Conservation (phyloP, 2,113 vertebrate species). For the Epinephelus fuscoguttatus region DNA sequence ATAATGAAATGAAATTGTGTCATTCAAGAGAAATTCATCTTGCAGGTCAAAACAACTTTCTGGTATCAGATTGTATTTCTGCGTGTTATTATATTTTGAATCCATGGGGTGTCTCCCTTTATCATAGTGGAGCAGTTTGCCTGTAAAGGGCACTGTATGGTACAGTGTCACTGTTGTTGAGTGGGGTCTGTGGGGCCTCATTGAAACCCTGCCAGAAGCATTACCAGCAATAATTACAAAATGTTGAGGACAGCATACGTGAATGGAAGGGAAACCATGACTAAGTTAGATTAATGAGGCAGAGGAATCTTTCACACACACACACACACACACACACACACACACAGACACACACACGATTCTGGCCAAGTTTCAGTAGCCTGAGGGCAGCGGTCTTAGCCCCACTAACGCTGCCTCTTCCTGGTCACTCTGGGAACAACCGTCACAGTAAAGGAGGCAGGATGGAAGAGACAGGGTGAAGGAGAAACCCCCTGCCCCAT, state of each 20-base stretch:
- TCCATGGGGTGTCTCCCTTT: slow-evolving; percentile 51
- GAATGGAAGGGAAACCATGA: slow-evolving; percentile 56
- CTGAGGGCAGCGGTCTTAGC: slow-evolving; percentile 26
- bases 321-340: slow-evolving; percentile 25
- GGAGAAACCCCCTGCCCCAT: slow-evolving; percentile 58
- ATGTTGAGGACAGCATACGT: slow-evolving; percentile 34
- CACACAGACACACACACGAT: slow-evolving; percentile 25
- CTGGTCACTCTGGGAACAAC: slow-evolving; percentile 55
- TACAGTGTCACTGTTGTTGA: slow-evolving; percentile 34
- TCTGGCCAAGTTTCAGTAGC: slow-evolving; percentile 55
- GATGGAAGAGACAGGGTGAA: slow-evolving; percentile 56
- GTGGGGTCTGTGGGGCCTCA: slow-evolving; percentile 11
- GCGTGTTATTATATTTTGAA: slow-evolving; percentile 34
- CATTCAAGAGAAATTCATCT: slow-evolving; percentile 8
- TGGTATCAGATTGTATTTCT: neutral
- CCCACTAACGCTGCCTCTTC: slow-evolving; percentile 39
- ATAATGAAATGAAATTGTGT: slow-evolving; percentile 22
- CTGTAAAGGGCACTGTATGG: neutral
- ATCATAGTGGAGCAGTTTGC: slow-evolving; percentile 8
- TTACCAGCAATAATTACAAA: slow-evolving; percentile 53
- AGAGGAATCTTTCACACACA: slow-evolving; percentile 37
- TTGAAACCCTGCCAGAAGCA: slow-evolving; percentile 50
- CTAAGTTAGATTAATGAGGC: slow-evolving; percentile 73
- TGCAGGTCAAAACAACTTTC: neutral
- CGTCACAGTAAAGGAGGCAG: slow-evolving; percentile 63